A percentile compares a stretch with the other conserved stretches of the same genome.
Conservation (phyloP, 2,113 vertebrate genomes). For the Lagopus muta region DNA sequence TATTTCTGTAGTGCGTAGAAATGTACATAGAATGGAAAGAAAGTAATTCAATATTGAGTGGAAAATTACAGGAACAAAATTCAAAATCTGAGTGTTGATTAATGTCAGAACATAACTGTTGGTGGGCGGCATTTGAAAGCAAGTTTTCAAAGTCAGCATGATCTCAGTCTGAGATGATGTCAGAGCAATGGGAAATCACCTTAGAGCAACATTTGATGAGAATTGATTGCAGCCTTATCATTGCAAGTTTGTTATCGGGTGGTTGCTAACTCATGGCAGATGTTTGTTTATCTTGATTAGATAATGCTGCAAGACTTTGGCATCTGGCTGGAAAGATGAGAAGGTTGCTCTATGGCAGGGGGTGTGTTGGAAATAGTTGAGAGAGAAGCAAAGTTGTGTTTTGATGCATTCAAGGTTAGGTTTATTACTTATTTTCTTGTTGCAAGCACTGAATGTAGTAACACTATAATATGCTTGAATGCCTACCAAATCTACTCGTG, state of each 20-base stretch:
- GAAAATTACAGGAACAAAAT: not conserved
- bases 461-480: not conserved
- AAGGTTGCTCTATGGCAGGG: not conserved
- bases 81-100: not conserved
- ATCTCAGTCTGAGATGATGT: not conserved
- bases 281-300: slow-evolving; percentile 67
- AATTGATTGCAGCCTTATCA: slow-evolving; percentile 64
- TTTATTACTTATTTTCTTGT: not conserved
- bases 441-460: fast-evolving
- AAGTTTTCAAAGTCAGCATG: slow-evolving; percentile 29
- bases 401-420: not conserved
- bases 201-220: slow-evolving; percentile 56
- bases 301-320: slow-evolving; percentile 31
- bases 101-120: not conserved
- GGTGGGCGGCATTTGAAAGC: not conserved
- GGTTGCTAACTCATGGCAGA: slow-evolving; percentile 18
- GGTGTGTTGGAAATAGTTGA: not conserved
- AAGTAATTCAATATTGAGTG: not conserved
- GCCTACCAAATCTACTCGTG: not conserved
- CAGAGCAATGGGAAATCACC: slow-evolving; percentile 20
- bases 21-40: not conserved
- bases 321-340: not conserved
- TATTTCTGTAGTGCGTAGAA: not conserved
- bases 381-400: not conserved
- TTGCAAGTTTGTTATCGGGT: slow-evolving; percentile 32